Percentiles rank a stretch among this genome's conserved stretches.
Evolutionary conservation across 2,797 vertebrate genomes (phyloP).

Genomic region (Fistularia commersonii): DNA sequence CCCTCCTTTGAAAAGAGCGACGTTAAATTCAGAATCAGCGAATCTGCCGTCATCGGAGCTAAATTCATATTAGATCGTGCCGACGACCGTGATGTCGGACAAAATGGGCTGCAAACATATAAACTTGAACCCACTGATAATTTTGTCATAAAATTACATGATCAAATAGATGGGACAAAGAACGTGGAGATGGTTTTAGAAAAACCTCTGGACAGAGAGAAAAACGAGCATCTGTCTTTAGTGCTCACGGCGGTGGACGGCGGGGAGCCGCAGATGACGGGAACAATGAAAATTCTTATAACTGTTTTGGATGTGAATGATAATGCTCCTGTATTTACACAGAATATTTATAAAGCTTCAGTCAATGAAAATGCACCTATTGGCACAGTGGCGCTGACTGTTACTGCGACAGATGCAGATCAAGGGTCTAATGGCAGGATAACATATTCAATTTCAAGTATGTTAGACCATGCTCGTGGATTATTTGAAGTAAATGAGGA

Average conservation of each 20-base stretch:
- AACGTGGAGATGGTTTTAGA: conserved; percentile 73
- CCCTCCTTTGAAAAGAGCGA: conserved; percentile 56
- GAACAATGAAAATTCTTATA: conserved; percentile 58
- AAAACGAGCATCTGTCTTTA: conserved; percentile 43
- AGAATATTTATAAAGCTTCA: conserved; percentile 44
- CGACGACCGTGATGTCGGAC: conserved; percentile 62
- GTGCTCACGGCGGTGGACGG: conserved; percentile 65
- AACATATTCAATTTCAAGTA: conserved; percentile 40
- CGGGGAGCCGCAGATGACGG: conserved; percentile 60
- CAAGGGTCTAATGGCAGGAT: conserved; percentile 26
- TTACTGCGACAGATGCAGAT: conserved; percentile 58
- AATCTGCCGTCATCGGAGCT: conserved; percentile 40
- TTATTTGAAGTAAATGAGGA: conserved; percentile 17
- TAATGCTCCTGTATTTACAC: conserved; percentile 62
- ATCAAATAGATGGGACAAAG: conserved; percentile 7
- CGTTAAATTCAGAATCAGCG: conserved; percentile 63
- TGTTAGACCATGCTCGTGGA: not conserved
- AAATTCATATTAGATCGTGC: conserved; percentile 63
- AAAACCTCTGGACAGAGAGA: conserved; percentile 56
- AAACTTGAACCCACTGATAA: too few species aligned
- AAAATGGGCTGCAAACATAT: conserved; percentile 55
- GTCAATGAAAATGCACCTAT: conserved; percentile 53
- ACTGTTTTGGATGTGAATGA: conserved; percentile 64
- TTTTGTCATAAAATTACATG: too few species aligned
- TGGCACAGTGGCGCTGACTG: conserved; percentile 43